Evolutionary conservation across 2,888 invertebrate species (phyloP).

Genomic region (Hypena proboscidalis): DNA sequence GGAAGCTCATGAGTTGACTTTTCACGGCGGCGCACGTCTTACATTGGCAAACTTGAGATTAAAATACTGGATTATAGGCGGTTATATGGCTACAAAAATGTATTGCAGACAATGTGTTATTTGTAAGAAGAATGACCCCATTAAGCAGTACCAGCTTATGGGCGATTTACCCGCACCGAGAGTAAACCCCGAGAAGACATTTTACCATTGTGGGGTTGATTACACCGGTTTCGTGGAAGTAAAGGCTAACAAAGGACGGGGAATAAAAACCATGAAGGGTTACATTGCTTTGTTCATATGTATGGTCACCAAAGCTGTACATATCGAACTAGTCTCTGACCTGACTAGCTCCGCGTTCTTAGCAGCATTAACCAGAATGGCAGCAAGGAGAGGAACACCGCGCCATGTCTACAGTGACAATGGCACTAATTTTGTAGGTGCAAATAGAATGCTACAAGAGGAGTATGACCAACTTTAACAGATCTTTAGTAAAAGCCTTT

Average conservation of each 20-base stretch:
- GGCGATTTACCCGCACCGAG: background rate
- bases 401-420: slow-evolving; percentile 4
- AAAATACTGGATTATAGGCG: too few relatives aligned
- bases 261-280: too few relatives aligned
- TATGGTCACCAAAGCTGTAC: background rate
- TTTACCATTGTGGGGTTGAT: background rate
- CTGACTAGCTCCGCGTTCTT: too few relatives aligned
- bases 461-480: background rate
- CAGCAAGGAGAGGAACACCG: slow-evolving; percentile 3
- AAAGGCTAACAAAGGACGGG: background rate
- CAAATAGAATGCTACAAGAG: slow-evolving; percentile 2
- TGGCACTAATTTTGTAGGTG: slow-evolving; percentile 4
- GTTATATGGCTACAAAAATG: too few relatives aligned
- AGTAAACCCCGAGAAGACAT: background rate
- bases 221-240: background rate
- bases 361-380: slow-evolving; percentile 1
- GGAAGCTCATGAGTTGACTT: too few relatives aligned
- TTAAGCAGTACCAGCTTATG: background rate
- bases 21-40: too few relatives aligned
- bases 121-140: background rate
- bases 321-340: too few relatives aligned
- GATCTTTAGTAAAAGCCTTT: background rate
- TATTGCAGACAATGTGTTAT: too few relatives aligned
- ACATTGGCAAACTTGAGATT: too few relatives aligned
- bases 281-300: background rate